These are phyloP conservation scores for Castor canadensis DNA, from an alignment of 2,113 vertebrate species.

Conservation along the genomic window DNA sequence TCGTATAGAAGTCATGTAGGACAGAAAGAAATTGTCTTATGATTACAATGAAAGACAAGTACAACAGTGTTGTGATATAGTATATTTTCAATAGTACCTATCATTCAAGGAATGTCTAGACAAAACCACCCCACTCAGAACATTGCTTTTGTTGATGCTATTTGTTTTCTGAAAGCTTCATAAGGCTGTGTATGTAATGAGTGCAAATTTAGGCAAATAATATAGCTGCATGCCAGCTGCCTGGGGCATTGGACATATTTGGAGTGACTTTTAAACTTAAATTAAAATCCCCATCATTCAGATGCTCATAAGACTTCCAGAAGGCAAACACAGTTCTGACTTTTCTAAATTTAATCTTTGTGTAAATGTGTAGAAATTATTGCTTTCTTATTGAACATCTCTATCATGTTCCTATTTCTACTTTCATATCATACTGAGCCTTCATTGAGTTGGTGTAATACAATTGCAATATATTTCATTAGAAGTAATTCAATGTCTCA, in stretches of 20 bases:
- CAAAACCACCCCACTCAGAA: neutral
- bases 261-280: neutral
- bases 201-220: neutral
- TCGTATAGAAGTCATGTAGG: neutral
- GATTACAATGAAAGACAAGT: neutral
- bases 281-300: neutral
- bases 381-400: slow-evolving; percentile 44
- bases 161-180: neutral
- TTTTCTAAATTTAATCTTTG: slow-evolving; percentile 28
- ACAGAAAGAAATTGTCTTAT: neutral
- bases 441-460: neutral
- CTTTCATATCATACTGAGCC: neutral
- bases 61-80: neutral
- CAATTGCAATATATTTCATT: neutral
- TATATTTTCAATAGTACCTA: neutral
- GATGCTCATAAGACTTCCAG: neutral
- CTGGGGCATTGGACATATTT: neutral
- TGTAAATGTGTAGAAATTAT: slow-evolving; percentile 16
- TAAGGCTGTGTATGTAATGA: neutral
- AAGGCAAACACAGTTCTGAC: neutral
- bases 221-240: neutral
- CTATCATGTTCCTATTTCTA: neutral
- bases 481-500: slow-evolving; percentile 30
- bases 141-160: neutral
- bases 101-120: neutral